Evolutionary conservation across 1,140 invertebrate species (phyloP).

Genomic region (Drosophila miranda): DNA sequence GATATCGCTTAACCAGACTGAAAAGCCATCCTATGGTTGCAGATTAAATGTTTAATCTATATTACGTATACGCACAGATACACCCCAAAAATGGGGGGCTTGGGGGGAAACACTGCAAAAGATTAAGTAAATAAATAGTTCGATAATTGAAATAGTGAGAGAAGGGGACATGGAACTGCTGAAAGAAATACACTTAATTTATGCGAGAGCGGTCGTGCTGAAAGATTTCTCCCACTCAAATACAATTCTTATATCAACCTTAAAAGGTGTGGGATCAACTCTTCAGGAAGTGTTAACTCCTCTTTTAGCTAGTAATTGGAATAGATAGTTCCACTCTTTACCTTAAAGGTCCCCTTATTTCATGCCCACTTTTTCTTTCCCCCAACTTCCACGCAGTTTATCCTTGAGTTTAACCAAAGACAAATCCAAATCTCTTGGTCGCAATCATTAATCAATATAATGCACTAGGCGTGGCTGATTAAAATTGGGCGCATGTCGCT

Average conservation of each 20-base stretch:
- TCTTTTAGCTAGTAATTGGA: no score
- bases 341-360: no score
- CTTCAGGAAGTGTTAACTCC: no score
- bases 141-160: slow-evolving; percentile 1
- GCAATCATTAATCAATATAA: slow-evolving; percentile 65
- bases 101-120: neutral
- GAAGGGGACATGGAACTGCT: neutral
- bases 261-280: no score
- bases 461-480: slow-evolving; percentile 52
- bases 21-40: slow-evolving; percentile 26
- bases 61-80: no score
- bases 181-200: slow-evolving; percentile 19
- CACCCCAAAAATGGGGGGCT: neutral
- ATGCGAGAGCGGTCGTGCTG: no score
- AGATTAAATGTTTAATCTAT: slow-evolving; percentile 3
- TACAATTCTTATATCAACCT: no score
- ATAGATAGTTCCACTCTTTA: no score
- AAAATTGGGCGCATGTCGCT: slow-evolving; percentile 70
- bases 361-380: no score
- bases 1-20: slow-evolving; percentile 42
- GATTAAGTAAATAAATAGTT: neutral
- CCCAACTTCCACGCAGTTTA: no score
- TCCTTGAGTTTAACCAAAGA: no score
- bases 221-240: no score
- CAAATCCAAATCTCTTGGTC: slow-evolving; percentile 8